These are phyloP conservation scores for Heliornis fulica DNA, from an alignment of 2,113 vertebrate species.

Conservation along the genomic window DNA sequence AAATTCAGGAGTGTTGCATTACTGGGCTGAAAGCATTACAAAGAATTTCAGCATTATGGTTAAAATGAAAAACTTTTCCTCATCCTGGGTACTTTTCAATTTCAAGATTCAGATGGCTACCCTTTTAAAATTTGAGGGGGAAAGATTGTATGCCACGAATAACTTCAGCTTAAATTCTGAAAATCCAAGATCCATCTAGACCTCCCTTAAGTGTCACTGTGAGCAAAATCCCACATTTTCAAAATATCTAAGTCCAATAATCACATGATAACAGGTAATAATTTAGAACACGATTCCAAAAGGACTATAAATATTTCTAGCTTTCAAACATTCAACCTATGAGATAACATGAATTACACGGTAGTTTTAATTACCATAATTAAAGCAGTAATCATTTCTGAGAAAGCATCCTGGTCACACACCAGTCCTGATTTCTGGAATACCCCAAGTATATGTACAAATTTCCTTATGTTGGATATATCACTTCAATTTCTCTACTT, in stretches of 20 bases:
- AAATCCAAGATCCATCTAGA: neutral
- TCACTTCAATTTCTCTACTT: neutral
- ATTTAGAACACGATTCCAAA: neutral
- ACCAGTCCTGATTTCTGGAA: neutral
- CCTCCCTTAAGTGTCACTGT: neutral
- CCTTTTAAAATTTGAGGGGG: neutral
- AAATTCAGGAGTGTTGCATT: neutral
- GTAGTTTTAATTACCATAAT: neutral
- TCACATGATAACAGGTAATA: neutral
- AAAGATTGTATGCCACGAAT: neutral
- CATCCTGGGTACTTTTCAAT: neutral
- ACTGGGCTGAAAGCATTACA: neutral
- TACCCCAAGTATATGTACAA: neutral
- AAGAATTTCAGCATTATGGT: neutral
- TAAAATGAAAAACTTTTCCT: neutral
- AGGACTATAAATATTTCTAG: neutral
- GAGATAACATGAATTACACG: neutral
- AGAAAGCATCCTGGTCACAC: neutral
- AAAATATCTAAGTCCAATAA: neutral
- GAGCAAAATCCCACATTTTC: neutral
- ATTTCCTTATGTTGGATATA: neutral
- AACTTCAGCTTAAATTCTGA: neutral
- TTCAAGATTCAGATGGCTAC: neutral
- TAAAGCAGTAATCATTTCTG: neutral
- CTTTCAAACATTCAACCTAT: neutral